Evolutionary conservation across 2,797 vertebrate genomes (phyloP), one percentile per base, ranked within the genome.

Genomic region (Ispidina lecontei): DNA sequence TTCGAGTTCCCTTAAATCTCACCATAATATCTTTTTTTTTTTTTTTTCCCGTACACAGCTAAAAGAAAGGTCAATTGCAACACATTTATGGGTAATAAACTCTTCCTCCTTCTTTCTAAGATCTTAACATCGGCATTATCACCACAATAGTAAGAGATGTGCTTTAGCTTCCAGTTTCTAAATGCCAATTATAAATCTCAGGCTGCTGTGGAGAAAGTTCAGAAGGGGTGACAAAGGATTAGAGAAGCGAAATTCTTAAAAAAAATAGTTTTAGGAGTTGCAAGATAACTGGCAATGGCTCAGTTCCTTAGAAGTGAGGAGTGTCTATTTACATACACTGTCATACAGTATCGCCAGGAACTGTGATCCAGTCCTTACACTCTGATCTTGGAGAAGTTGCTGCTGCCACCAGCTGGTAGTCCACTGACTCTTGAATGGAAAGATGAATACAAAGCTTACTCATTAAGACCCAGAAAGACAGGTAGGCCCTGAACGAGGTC

Each of bases 381-480:
- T 18, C 15, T 41, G 33, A 39, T 70, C 68, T 69, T 79, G 86
- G 68, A 88, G 91, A 87, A 91, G 86, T 60, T 76, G 84, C 74
- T 96, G 88, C 93, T 91, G 95, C 90, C 94, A 95, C 90, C 93
- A 94, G 52, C 91, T 95, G 93, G 93, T 79, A 64, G 68, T 46
- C 90, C 86, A 37, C 29, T 29, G 71, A 52, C 84, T 52, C 37
- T 78, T 82, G 74, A 22, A 55, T 70, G 64, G 49, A 64, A 60
- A 67, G 9, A 10, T 55, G 33, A 21, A 51, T 19, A 33, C 6
- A 4, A 1, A 9, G 28, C 1, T 73, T 49, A 37, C 26, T 49
- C 25, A 44, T 39, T 39, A 62, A 79, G 41, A 44, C 28, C n/a
- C 67, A 47, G n/a, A 20, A 59, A 52, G 35, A 41, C 20, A 41